Evolutionary conservation across 2,888 invertebrate genomes (phyloP).

Genomic region (Disparrhopalites patrizii): DNA sequence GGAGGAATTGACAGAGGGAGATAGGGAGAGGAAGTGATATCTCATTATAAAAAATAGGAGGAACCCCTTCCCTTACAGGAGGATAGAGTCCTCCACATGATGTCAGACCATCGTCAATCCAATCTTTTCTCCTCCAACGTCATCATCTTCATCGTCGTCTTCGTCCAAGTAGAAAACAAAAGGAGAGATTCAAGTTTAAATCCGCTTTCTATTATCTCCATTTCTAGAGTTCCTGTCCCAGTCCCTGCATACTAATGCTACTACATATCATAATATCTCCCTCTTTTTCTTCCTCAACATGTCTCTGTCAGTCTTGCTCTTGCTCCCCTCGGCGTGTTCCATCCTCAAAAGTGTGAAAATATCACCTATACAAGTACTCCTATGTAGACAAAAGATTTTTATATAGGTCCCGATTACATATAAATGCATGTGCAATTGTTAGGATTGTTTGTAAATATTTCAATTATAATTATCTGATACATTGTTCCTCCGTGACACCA

Average conservation of each 20-base stretch:
- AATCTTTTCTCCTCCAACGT: neutral
- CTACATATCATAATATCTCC: neutral
- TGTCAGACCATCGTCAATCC: neutral
- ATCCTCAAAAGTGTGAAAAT: neutral
- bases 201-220: no score
- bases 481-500: neutral
- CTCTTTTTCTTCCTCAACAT: neutral
- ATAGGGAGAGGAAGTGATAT: no score
- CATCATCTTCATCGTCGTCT: neutral
- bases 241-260: neutral
- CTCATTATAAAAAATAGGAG: no score
- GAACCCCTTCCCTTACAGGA: no score
- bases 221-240: no score
- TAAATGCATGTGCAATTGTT: neutral
- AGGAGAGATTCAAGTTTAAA: no score
- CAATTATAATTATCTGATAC: constrained; percentile 1
- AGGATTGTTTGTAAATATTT: neutral
- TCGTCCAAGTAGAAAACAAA: neutral
- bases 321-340: neutral
- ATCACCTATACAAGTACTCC: neutral
- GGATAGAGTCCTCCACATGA: no score
- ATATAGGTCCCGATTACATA: neutral
- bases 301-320: neutral
- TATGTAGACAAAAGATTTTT: neutral
- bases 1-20: no score